These are phyloP conservation scores for Meles meles DNA, from an alignment of 2,113 vertebrate genomes.

Conservation along the genomic window DNA sequence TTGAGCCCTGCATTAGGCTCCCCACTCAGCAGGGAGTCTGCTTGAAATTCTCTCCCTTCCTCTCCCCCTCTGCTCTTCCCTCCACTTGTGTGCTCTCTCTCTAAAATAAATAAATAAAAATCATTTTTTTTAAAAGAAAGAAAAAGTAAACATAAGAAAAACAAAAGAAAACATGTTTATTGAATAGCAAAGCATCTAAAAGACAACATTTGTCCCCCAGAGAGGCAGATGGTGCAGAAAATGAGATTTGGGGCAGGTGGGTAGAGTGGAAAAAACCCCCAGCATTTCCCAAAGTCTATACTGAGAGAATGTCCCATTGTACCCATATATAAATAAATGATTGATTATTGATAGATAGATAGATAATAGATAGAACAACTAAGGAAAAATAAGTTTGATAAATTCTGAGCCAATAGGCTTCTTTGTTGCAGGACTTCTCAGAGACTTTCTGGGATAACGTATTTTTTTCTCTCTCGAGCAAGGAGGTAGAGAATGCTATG, in stretches of 20 bases:
- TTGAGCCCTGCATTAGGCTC: accelerated
- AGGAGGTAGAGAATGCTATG: background rate
- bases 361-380: background rate
- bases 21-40: background rate
- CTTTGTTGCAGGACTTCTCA: background rate
- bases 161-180: background rate
- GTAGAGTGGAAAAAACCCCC: too few species aligned
- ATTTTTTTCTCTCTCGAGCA: background rate
- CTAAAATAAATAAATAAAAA: background rate
- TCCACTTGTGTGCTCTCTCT: background rate
- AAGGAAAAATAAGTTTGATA: background rate
- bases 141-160: too few species aligned
- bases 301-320: background rate
- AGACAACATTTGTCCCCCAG: background rate
- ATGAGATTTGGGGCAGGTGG: background rate
- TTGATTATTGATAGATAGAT: background rate
- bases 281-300: background rate
- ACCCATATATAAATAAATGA: background rate
- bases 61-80: background rate
- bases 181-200: background rate
- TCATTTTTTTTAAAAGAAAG: background rate
- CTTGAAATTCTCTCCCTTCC: background rate
- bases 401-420: background rate
- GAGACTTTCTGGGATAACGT: background rate
- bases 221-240: background rate